phyloP scores from a whole-genome alignment of 1,140 invertebrate species.

The Bombus breviceps region DNA sequence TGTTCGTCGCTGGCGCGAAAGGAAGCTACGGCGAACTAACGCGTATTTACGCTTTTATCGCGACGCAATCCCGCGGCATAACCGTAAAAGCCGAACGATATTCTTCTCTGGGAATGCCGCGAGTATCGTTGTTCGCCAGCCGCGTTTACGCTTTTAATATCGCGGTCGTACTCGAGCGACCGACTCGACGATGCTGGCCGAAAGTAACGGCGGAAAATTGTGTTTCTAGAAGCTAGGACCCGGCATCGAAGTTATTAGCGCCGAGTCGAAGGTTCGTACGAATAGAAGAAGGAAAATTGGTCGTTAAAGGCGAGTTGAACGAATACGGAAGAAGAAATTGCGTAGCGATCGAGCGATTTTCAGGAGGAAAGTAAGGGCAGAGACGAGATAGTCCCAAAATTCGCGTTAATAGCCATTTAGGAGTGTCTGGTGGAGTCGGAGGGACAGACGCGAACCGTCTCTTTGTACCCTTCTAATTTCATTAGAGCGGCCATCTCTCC shows the following conservation, averaged over 20 bases:
- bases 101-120: conserved; percentile 76
- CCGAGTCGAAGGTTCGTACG: too few relatives aligned
- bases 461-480: conserved; percentile 80
- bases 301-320: too few relatives aligned
- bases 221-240: too few relatives aligned
- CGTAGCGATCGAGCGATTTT: background rate
- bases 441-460: conserved; percentile 66
- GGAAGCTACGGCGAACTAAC: too few relatives aligned
- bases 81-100: conserved; percentile 77
- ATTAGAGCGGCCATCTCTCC: conserved; percentile 79
- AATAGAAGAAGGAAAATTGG: too few relatives aligned
- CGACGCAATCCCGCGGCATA: conserved; percentile 35
- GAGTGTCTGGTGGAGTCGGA: conserved; percentile 60
- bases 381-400: conserved; percentile 59
- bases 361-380: background rate
- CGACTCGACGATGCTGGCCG: background rate
- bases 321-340: background rate
- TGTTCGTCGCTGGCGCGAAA: too few relatives aligned
- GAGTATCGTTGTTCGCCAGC: conserved; percentile 74
- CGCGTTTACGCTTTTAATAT: conserved; percentile 80
- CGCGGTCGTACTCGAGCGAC: conserved; percentile 55
- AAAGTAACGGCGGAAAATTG: too few relatives aligned
- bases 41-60: conserved; percentile 16
- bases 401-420: conserved; percentile 66
- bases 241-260: background rate